Base-by-base conservation (phyloP, 2,113 vertebrate genomes). In the Vimba vimba region DNA sequence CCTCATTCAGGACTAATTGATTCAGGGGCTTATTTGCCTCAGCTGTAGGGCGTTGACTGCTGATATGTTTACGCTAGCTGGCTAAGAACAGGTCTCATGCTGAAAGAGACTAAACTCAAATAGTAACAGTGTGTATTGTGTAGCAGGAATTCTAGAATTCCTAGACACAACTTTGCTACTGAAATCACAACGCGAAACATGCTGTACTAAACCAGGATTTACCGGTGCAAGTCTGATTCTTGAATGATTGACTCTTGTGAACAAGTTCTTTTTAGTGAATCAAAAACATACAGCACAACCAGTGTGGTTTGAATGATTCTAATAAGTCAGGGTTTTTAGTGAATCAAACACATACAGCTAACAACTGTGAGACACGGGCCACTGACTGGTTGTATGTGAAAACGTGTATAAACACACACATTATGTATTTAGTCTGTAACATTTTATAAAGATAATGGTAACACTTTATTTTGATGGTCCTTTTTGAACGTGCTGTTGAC, bases 21-120 rank as follows among this genome's bases (percentile, higher is more conserved):
- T 89, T 87, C 86, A 82, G 88, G 73, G 25, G 79, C 85, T 85
- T 87, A 87, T 87, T 89, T 87, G 83, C 79, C 76, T 89, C 79
- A 66, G 79, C 86, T 87, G 86, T 66, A 75, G 85, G 86, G 79
- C 66, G 9, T 87, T 87, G 86, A 87, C 83, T 82, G 86, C 88
- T 87, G 88, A 89, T 89, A 87, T 89, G 88, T 89, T 89, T 87
- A 89, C 79, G 64, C 86, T 87, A 69, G 33, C 74, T 85, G 86
- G 57, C 52, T 85, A 89, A 79, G 79, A 87, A 75, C 82, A 23
- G 50, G 73, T 69, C 86, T 85, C 55, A 74, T 57, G 21, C 81
- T 47, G 84, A 50, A 83, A 79, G 52, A 57, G 45, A 52, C 17
- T 30, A 23, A 33, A 33, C 23, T n/a, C 79, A 52, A 83, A 83